phyloP scores from a whole-genome alignment of 1,140 invertebrate genomes.

The Subanguina moxae region DNA sequence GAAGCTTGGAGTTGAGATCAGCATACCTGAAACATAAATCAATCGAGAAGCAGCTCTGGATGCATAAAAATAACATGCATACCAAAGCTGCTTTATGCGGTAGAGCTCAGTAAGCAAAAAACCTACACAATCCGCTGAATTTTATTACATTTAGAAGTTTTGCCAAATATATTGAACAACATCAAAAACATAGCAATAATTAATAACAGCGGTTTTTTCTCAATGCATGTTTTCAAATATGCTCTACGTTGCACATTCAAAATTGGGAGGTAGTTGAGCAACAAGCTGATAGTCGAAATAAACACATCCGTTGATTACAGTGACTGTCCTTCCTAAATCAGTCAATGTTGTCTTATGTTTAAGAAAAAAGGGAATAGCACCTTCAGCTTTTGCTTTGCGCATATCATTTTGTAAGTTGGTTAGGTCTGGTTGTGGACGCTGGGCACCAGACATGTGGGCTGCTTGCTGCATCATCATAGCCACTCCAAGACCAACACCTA shows the following conservation, averaged over 20 bases:
- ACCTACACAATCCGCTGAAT: too few species aligned
- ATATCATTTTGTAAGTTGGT: constrained; percentile 37
- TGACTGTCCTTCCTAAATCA: constrained; percentile 38
- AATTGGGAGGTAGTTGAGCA: constrained; percentile 24
- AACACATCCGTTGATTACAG: constrained; percentile 47
- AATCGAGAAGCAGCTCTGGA: too few species aligned
- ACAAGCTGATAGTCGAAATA: constrained; percentile 51
- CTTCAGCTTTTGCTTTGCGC: constrained; percentile 51
- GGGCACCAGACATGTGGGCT: constrained; percentile 37
- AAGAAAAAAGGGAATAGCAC: constrained; percentile 3
- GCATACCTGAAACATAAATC: too few species aligned
- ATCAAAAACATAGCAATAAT: too few species aligned
- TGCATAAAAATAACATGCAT: too few species aligned
- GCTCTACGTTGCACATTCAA: constrained; percentile 15
- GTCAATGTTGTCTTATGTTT: too few species aligned
- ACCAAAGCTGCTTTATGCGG: too few species aligned
- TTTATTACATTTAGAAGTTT: too few species aligned
- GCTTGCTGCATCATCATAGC: constrained; percentile 56
- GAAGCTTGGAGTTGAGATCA: too few species aligned
- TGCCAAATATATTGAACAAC: too few species aligned
- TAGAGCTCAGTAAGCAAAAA: too few species aligned
- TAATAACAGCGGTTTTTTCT: too few species aligned
- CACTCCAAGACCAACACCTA: constrained; percentile 49
- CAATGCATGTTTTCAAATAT: constrained; percentile 7
- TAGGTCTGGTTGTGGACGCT: constrained; percentile 28